Evolutionary conservation across 1,140 invertebrate species (phyloP).

Genomic region (Anastrepha obliqua): DNA sequence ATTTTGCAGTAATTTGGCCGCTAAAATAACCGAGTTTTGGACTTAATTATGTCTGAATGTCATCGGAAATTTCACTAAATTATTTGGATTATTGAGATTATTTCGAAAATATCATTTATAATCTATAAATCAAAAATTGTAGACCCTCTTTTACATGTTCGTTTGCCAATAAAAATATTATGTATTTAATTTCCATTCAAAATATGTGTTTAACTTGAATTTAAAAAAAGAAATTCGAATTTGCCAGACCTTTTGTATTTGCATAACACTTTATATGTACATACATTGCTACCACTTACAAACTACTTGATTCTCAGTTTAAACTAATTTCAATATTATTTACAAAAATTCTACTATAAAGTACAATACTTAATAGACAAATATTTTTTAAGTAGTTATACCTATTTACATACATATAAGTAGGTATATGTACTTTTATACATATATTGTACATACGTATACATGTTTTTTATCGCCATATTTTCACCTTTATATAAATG

Average conservation of each 20-base stretch:
- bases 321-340: slow-evolving; percentile 29
- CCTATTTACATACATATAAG: neutral
- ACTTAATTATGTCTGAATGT: no score
- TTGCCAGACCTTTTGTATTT: neutral
- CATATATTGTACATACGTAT: neutral
- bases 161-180: no score
- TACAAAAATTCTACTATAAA: slow-evolving; percentile 4
- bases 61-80: no score
- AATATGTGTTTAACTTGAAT: no score
- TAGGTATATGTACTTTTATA: neutral
- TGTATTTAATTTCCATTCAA: no score
- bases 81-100: no score
- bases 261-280: neutral
- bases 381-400: neutral
- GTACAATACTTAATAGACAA: neutral
- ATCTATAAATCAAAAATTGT: no score
- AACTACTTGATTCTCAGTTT: slow-evolving; percentile 1
- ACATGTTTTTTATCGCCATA: neutral
- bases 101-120: no score
- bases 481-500: neutral
- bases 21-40: no score
- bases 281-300: slow-evolving; percentile 3
- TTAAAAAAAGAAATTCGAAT: no score
- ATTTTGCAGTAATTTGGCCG: no score
- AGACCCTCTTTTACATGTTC: no score